Percentiles rank a stretch among this genome's conserved stretches.
Conservation (phyloP, 1,140 invertebrate genomes). For the Saccostrea glomerata region DNA sequence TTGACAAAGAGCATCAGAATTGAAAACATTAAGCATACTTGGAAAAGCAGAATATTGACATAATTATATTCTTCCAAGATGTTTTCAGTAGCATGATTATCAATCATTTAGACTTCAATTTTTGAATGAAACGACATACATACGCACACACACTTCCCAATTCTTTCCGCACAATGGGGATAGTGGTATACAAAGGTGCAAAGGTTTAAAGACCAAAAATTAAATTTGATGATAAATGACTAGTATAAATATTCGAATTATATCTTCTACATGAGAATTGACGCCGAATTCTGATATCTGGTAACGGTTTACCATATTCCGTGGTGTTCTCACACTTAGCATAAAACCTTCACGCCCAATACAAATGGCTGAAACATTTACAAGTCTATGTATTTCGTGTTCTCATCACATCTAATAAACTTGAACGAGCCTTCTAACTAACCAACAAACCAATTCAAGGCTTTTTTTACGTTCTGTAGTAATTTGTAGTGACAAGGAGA, state of each 20-base stretch:
- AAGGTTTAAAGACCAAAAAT: no score
- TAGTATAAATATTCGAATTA: no score
- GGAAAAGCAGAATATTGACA: no score
- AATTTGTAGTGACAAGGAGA: background rate
- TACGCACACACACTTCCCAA: no score
- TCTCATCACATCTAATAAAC: slow-evolving; percentile 28
- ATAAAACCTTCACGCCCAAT: background rate
- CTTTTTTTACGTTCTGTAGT: background rate
- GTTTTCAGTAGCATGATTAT: no score
- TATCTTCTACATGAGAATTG: background rate
- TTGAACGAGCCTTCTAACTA: background rate
- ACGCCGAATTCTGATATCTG: background rate
- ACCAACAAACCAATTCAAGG: background rate
- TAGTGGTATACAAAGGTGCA: no score
- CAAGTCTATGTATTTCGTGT: slow-evolving; percentile 24
- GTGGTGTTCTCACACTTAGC: background rate
- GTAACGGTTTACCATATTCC: background rate
- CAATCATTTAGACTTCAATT: no score
- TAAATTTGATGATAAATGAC: no score
- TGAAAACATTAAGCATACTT: background rate
- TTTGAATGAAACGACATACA: no score
- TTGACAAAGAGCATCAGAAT: background rate
- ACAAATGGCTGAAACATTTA: background rate
- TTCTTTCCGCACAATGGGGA: no score
- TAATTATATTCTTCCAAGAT: no score